Percentiles rank a stretch among this genome's conserved stretches.
Conservation (phyloP, 2,888 invertebrate species). For the Philereme transversata region DNA sequence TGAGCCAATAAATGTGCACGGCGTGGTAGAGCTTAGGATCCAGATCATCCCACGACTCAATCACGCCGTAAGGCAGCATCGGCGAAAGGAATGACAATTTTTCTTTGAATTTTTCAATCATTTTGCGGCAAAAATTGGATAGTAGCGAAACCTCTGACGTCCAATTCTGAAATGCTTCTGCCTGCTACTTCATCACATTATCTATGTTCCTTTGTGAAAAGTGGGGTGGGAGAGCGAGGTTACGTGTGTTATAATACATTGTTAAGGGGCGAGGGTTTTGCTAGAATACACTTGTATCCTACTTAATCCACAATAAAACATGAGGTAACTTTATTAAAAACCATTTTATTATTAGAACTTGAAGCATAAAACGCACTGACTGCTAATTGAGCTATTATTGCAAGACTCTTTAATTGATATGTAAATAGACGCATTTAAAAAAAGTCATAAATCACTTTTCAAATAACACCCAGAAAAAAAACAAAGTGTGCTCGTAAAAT, state of each 20-base stretch:
- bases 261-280: conserved; percentile 57
- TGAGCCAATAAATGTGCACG: conserved; percentile 78
- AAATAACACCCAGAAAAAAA: conserved; percentile 15
- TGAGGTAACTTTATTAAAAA: no score
- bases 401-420: no score
- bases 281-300: not conserved
- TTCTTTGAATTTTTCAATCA: conserved; percentile 53
- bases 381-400: no score
- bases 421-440: no score
- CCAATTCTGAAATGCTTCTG: conserved; percentile 59
- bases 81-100: conserved; percentile 53
- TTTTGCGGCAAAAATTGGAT: conserved; percentile 38
- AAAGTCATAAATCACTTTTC: not conserved
- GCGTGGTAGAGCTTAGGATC: conserved; percentile 72
- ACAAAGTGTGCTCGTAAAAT: conserved; percentile 20
- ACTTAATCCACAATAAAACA: no score
- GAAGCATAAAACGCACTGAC: no score
- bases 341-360: no score
- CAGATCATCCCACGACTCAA: conserved; percentile 71
- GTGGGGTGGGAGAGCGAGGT: conserved; percentile 52
- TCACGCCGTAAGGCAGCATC: conserved; percentile 67
- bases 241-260: conserved; percentile 60
- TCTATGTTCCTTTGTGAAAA: conserved; percentile 42
- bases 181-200: conserved; percentile 54
- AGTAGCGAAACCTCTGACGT: conserved; percentile 50